Percentiles rank a stretch among this genome's conserved stretches.
Conservation (phyloP, 1,140 invertebrate genomes). For the Lysiphlebus fabarum region DNA sequence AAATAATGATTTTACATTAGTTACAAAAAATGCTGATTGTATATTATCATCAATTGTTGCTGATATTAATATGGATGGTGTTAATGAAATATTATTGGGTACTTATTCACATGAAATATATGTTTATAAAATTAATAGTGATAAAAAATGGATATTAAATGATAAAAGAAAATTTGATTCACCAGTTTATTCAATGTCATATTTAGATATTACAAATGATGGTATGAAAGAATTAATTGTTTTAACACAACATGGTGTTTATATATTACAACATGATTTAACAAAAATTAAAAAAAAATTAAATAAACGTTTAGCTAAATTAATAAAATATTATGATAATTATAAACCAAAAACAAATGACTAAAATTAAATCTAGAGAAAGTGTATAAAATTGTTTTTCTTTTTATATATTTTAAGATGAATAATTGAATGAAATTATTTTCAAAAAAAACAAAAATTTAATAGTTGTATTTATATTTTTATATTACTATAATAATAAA, state of each 20-base stretch:
- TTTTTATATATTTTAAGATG: no score
- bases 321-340: no score
- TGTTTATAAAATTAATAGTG: conserved; percentile 56
- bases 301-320: background rate
- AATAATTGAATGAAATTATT: no score
- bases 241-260: conserved; percentile 66
- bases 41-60: conserved; percentile 61
- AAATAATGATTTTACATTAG: conserved; percentile 53
- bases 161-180: conserved; percentile 59
- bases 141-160: conserved; percentile 52
- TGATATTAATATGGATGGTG: conserved; percentile 72
- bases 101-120: conserved; percentile 67
- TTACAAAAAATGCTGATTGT: conserved; percentile 60
- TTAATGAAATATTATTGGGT: conserved; percentile 69
- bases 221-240: conserved; percentile 67
- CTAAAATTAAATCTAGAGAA: no score
- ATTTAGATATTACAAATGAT: conserved; percentile 68
- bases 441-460: no score
- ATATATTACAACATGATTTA: conserved; percentile 63
- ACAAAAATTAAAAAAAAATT: background rate
- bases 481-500: no score
- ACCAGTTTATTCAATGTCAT: conserved; percentile 63
- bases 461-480: no score
- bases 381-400: no score
- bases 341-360: no score